These are phyloP conservation scores for Drosophila longiperda DNA, from an alignment of 2,888 invertebrate genomes.

Conservation along the genomic window DNA sequence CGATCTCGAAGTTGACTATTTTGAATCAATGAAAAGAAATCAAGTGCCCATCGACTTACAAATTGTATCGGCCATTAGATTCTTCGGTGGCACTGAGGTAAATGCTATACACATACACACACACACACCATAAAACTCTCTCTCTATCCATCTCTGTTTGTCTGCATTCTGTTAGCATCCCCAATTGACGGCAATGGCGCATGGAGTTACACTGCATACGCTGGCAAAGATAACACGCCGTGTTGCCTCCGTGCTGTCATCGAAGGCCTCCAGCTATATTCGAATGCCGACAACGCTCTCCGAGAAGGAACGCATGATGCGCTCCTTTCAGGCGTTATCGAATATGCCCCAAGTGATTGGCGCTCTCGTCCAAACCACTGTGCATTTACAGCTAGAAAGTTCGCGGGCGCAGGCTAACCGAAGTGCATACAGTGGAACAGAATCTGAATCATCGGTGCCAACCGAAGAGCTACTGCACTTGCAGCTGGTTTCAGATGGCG, in stretches of 20 bases:
- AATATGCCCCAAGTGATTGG: constrained; percentile 82
- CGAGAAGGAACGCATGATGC: constrained; percentile 78
- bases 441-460: constrained; percentile 15
- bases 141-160: background rate
- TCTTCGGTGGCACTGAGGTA: constrained; percentile 80
- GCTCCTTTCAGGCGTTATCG: constrained; percentile 74
- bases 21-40: constrained; percentile 60
- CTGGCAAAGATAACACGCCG: constrained; percentile 76
- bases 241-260: constrained; percentile 73
- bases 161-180: constrained; percentile 62
- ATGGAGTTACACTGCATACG: constrained; percentile 72
- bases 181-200: constrained; percentile 69
- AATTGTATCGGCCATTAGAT: constrained; percentile 74
- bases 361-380: constrained; percentile 66
- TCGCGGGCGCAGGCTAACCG: constrained; percentile 12
- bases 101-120: background rate
- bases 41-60: constrained; percentile 81
- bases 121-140: background rate
- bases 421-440: constrained; percentile 11
- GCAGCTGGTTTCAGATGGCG: constrained; percentile 77
- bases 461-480: constrained; percentile 61
- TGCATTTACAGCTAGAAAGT: constrained; percentile 57
- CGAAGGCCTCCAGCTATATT: constrained; percentile 80
- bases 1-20: constrained; percentile 73
- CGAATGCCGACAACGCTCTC: constrained; percentile 81